Evolutionary conservation across 2,113 vertebrate species (phyloP).

Genomic region (Labeo rohita): DNA sequence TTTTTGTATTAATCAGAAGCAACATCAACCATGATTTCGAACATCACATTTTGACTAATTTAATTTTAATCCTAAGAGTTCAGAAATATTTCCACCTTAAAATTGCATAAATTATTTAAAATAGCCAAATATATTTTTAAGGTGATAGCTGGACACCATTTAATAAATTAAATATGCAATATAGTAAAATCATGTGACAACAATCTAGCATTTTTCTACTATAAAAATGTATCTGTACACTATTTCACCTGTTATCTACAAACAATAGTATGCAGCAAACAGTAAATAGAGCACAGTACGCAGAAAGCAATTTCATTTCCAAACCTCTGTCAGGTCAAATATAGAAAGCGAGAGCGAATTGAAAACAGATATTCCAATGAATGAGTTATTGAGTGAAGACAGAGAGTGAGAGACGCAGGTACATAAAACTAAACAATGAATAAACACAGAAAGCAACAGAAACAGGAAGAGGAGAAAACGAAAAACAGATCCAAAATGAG

Average conservation of each 20-base stretch:
- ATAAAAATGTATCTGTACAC: background rate
- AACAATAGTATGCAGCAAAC: background rate
- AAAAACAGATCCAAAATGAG: background rate
- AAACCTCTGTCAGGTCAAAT: background rate
- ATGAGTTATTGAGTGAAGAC: conserved; percentile 9
- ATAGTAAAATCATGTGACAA: background rate
- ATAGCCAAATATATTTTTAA: background rate
- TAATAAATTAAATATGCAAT: background rate
- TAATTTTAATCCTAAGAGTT: background rate
- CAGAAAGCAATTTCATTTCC: background rate
- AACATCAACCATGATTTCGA: background rate
- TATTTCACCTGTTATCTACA: background rate
- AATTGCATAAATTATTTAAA: background rate
- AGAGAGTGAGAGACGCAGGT: background rate
- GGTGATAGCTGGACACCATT: background rate
- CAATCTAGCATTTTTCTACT: background rate
- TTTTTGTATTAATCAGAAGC: background rate
- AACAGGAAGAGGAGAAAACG: conserved; percentile 10
- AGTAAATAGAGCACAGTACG: background rate
- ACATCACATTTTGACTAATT: background rate
- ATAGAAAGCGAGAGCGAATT: background rate
- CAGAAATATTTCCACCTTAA: background rate
- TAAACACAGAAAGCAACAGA: conserved; percentile 38
- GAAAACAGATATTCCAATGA: conserved; percentile 13
- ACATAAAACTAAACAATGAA: background rate